Conservation (phyloP, 2,888 invertebrate genomes). For the Nebria brevicollis region DNA sequence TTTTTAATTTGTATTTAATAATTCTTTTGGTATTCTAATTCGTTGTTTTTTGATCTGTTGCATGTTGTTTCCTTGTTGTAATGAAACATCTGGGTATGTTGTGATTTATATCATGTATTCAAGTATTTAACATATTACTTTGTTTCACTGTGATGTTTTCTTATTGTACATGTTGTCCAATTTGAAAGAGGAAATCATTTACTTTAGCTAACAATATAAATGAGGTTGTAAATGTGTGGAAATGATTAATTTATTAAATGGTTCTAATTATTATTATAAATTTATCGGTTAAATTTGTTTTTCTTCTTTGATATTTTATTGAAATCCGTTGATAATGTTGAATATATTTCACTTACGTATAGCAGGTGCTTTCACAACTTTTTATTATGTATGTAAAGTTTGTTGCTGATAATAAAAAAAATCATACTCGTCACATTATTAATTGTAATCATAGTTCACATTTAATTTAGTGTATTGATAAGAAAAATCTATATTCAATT, state of each 20-base stretch:
- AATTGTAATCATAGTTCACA: too few species aligned
- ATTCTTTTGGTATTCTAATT: background rate
- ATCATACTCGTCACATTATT: too few species aligned
- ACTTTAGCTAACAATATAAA: background rate
- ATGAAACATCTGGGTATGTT: conserved; percentile 32
- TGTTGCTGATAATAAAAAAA: too few species aligned
- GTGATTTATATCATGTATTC: conserved; percentile 36
- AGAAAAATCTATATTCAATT: too few species aligned
- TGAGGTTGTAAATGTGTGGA: background rate
- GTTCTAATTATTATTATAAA: background rate
- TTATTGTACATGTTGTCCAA: background rate
- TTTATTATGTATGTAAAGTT: background rate
- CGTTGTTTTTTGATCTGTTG: conserved; percentile 28
- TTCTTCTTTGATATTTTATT: background rate
- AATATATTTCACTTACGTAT: background rate
- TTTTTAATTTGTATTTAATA: background rate
- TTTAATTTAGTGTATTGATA: too few species aligned
- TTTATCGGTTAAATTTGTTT: background rate
- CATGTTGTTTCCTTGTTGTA: conserved; percentile 36
- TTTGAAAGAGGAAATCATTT: background rate
- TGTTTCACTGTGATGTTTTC: background rate
- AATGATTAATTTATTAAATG: background rate
- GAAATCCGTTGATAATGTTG: background rate
- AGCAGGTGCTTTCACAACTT: background rate
- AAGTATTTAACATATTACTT: conserved; percentile 20